Evolutionary conservation across 2,113 vertebrate genomes (phyloP).

Genomic region (Microcebus ravelobensis): DNA sequence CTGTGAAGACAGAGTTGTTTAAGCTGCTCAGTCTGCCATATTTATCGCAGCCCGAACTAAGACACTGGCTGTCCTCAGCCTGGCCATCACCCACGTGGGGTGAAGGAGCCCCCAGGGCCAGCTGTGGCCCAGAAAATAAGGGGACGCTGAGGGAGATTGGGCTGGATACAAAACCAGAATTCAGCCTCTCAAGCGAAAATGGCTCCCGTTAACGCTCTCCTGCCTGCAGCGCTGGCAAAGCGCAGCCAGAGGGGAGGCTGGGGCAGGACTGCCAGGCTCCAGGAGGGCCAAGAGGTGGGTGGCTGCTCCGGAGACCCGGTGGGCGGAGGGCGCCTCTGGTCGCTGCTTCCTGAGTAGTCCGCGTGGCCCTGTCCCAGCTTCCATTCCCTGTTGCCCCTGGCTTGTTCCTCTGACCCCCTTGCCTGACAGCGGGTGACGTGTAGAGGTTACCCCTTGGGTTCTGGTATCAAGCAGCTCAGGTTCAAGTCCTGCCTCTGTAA

Average conservation of each 20-base stretch:
- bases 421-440: not conserved
- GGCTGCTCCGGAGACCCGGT: not conserved
- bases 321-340: not conserved
- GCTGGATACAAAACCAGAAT: not conserved
- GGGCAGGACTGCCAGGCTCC: not conserved
- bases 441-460: not conserved
- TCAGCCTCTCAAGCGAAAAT: not conserved
- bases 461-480: not conserved
- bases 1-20: not conserved
- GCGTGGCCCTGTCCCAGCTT: not conserved
- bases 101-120: not conserved
- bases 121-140: not conserved
- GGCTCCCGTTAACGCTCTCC: too few species aligned
- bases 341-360: not conserved
- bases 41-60: not conserved
- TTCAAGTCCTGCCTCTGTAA: not conserved
- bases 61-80: not conserved
- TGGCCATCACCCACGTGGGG: not conserved
- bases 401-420: not conserved
- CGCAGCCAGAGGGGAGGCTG: not conserved
- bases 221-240: not conserved
- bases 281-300: not conserved
- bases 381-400: not conserved
- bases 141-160: not conserved
- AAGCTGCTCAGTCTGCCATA: not conserved